These are phyloP conservation scores for Dicyrtoma fusca DNA, from an alignment of 2,888 invertebrate species.

Conservation along the genomic window DNA sequence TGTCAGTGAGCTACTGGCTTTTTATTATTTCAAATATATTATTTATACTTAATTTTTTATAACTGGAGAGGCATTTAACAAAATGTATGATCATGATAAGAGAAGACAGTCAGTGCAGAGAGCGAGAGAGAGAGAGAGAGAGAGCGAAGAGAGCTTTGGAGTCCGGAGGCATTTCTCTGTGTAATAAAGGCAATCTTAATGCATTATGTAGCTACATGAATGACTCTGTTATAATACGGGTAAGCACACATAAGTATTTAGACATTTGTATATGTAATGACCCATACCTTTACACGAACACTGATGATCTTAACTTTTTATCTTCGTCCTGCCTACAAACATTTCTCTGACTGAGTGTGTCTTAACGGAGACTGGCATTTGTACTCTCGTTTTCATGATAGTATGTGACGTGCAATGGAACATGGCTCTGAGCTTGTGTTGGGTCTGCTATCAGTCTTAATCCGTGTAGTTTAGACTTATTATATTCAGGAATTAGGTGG, in stretches of 20 bases:
- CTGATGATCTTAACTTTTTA: no score
- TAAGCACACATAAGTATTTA: no score
- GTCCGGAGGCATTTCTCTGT: neutral
- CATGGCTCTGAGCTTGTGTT: neutral
- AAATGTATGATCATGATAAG: neutral
- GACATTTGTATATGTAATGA: neutral
- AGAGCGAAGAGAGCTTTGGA: neutral
- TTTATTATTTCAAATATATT: slow-evolving; percentile 43
- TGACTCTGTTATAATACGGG: no score
- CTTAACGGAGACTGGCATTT: neutral
- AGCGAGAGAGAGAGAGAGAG: neutral
- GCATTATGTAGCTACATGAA: no score
- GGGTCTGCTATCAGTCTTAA: slow-evolving; percentile 7
- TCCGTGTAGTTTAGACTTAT: slow-evolving; percentile 23
- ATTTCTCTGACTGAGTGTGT: no score
- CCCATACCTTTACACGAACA: no score
- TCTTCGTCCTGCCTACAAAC: slow-evolving; percentile 9
- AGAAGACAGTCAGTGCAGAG: neutral
- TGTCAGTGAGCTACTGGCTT: slow-evolving; percentile 44
- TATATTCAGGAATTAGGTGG: slow-evolving; percentile 17
- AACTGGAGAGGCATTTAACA: slow-evolving; percentile 3
- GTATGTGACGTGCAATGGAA: neutral
- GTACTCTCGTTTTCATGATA: slow-evolving; percentile 8
- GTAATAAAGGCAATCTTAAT: neutral
- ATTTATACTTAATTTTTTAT: slow-evolving; percentile 28